Base-by-base conservation (phyloP, 2,888 invertebrate genomes). In the Bibio marci region DNA sequence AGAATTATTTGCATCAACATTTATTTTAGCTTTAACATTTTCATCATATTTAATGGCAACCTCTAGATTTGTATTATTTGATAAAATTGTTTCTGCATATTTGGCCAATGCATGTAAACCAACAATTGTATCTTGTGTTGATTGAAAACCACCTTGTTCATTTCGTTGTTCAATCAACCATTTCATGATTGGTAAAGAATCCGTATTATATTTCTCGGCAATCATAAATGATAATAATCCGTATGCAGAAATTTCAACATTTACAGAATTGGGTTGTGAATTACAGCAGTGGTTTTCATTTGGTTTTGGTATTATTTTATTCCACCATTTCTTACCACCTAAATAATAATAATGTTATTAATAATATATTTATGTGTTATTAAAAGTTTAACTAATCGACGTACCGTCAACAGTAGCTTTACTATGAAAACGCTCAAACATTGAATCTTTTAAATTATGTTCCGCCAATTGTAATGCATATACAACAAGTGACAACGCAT, bases 231-330 rank as follows among this genome's bases (percentile, higher is more conserved):
- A 75, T 39, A 91, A 64, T 31, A 95, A 66, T 0, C 80, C 86
- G 62, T 94, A 95, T 0, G 91, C 77, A 0, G 94, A 88, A 48
- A 87, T 85, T 58, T 87, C 86, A 11, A 94, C 65, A 46, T 62
- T 57, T 1, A 80, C 70, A 1, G 35, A 14, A 43, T 30, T 14
- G 6, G 4, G 12, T 27, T 10, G 6, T 30, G 8, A 22, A 6
- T 22, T 8, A 22, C 8, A 22, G 8, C 22, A 22, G 73, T 71
- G 56, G 74, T 74, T 43, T 68, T 66, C 35, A 62, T 61, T 40
- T 70, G n/a, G 22, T 4, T 6, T 4, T 69, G 15, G 51, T 50
- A 40, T 58, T 50, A 2, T 60, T 43, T 80, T 78, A 32, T 75
- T 73, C 91, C 91, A 92, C 78, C 85, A 87, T 49, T 78, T 77